phyloP scores from a whole-genome alignment of 2,888 invertebrate species.

The Creontiades dilutus region DNA sequence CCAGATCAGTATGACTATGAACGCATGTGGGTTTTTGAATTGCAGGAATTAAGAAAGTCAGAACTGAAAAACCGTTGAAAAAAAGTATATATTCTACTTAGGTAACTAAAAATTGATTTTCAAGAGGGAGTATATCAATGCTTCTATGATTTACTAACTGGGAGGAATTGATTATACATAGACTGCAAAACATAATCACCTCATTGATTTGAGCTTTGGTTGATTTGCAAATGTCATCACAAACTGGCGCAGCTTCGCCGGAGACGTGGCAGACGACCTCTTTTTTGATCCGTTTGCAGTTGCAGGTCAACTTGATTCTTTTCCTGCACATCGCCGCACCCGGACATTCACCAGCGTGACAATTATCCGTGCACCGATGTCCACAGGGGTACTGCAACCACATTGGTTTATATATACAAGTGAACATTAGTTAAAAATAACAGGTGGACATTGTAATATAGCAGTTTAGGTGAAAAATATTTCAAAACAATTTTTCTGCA shows the following conservation, averaged over 20 bases:
- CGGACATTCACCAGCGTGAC: constrained; percentile 87
- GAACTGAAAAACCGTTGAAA: too few relatives aligned
- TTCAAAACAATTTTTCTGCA: too few relatives aligned
- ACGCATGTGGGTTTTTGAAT: too few relatives aligned
- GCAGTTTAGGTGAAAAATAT: too few relatives aligned
- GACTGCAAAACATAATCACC: constrained; percentile 77
- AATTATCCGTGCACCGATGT: constrained; percentile 87
- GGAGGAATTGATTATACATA: constrained; percentile 7
- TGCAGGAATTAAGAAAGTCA: too few relatives aligned
- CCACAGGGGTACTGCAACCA: constrained; percentile 87
- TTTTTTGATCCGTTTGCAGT: constrained; percentile 87
- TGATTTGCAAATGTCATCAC: constrained; percentile 84
- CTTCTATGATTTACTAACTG: background rate
- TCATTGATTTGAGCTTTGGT: constrained; percentile 80
- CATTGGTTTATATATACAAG: too few relatives aligned
- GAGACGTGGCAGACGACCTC: constrained; percentile 83
- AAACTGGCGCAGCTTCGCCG: constrained; percentile 80
- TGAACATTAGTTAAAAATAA: too few relatives aligned
- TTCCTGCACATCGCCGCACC: constrained; percentile 86
- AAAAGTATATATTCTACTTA: too few relatives aligned
- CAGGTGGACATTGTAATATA: too few relatives aligned
- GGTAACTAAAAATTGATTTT: too few relatives aligned
- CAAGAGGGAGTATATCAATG: background rate
- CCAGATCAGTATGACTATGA: too few relatives aligned
- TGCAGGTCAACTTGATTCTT: constrained; percentile 88